Evolutionary conservation across 2,888 invertebrate genomes (phyloP).

Genomic region (Ennomos quercinarius): DNA sequence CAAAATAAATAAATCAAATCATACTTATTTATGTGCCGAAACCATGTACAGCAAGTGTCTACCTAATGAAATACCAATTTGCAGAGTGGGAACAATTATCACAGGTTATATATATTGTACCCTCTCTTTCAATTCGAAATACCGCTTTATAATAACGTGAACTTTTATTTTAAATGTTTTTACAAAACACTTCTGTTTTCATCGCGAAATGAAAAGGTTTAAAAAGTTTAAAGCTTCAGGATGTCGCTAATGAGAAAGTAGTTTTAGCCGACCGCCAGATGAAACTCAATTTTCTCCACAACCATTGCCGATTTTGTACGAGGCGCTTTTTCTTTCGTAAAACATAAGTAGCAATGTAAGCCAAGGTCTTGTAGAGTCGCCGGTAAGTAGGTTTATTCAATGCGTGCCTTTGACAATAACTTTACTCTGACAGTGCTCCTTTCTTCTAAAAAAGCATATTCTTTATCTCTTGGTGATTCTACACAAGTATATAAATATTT

Average conservation of each 20-base stretch:
- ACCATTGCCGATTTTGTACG: slow-evolving; percentile 13
- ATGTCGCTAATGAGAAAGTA: slow-evolving; percentile 32
- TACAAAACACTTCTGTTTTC: slow-evolving; percentile 27
- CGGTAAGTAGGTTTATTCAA: too few relatives aligned
- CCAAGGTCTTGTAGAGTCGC: too few relatives aligned
- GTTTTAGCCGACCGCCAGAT: slow-evolving; percentile 18
- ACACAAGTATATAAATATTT: too few relatives aligned
- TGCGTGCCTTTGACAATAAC: too few relatives aligned
- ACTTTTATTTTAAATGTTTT: slow-evolving; percentile 24
- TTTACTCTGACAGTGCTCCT: too few relatives aligned
- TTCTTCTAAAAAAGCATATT: too few relatives aligned
- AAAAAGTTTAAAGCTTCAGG: slow-evolving; percentile 30
- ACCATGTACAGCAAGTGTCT: too few relatives aligned
- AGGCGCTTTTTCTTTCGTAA: slow-evolving; percentile 1
- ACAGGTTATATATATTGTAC: slow-evolving; percentile 1
- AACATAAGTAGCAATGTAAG: slow-evolving; percentile 38
- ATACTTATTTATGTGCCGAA: too few relatives aligned
- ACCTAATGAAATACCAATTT: slow-evolving; percentile 11
- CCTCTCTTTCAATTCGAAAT: slow-evolving; percentile 16
- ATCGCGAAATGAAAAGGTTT: slow-evolving; percentile 32
- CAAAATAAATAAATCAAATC: too few relatives aligned
- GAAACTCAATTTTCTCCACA: slow-evolving; percentile 4
- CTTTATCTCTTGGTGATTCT: too few relatives aligned
- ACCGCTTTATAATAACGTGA: slow-evolving; percentile 14
- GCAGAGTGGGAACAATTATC: slow-evolving; percentile 3